Evolutionary conservation across 2,888 invertebrate genomes (phyloP).

Genomic region (Oscheius onirici): DNA sequence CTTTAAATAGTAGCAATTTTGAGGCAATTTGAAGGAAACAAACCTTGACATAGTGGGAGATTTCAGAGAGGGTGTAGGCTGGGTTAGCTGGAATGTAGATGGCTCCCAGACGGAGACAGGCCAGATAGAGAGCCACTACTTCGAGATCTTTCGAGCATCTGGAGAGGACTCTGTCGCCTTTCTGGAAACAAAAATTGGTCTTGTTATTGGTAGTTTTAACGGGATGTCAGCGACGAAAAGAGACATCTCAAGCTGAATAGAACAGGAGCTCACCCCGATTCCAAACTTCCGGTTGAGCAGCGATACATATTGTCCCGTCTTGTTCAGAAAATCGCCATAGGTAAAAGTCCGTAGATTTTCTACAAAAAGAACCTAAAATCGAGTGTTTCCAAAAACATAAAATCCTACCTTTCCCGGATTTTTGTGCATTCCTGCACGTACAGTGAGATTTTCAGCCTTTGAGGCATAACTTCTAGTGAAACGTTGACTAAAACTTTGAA

Average conservation of each 20-base stretch:
- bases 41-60: slow-evolving; percentile 68
- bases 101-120: slow-evolving; percentile 67
- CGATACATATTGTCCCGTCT: slow-evolving; percentile 61
- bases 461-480: slow-evolving; percentile 13
- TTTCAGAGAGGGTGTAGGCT: slow-evolving; percentile 67
- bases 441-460: slow-evolving; percentile 28
- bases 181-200: slow-evolving; percentile 40
- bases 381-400: not conserved
- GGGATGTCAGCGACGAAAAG: not conserved
- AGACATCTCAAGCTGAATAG: too few species aligned
- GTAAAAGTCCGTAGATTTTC: slow-evolving; percentile 43
- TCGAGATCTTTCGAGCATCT: slow-evolving; percentile 65
- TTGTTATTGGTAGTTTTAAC: not conserved
- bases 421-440: slow-evolving; percentile 25
- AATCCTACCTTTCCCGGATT: slow-evolving; percentile 25
- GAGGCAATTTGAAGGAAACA: not conserved
- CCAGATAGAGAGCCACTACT: slow-evolving; percentile 67
- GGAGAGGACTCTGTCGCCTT: slow-evolving; percentile 68
- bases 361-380: slow-evolving; percentile 41
- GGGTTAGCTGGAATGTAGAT: slow-evolving; percentile 68
- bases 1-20: slow-evolving; percentile 37
- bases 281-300: slow-evolving; percentile 58
- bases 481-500: not conserved
- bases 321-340: slow-evolving; percentile 61
- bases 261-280: slow-evolving; percentile 55